phyloP scores from a whole-genome alignment of 2,888 invertebrate genomes.

The Melanophora roralis region DNA sequence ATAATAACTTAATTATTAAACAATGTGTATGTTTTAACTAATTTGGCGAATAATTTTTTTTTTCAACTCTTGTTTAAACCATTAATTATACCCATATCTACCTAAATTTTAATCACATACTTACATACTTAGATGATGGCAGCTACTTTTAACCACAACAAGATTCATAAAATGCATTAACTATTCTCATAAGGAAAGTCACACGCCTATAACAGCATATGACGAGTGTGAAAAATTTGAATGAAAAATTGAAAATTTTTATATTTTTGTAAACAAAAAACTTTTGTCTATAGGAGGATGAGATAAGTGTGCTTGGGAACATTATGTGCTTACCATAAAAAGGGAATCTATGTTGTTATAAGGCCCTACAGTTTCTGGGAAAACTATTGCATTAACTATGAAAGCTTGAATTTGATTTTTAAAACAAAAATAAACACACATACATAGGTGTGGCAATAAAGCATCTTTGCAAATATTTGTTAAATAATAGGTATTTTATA shows the following conservation, averaged over 20 bases:
- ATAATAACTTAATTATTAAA: conserved; percentile 48
- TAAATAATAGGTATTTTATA: too few species aligned
- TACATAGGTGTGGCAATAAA: too few species aligned
- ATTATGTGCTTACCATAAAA: background rate
- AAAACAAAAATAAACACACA: too few species aligned
- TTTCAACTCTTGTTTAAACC: conserved; percentile 19
- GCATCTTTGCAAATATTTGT: too few species aligned
- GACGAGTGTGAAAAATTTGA: conserved; percentile 1
- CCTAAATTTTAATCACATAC: conserved; percentile 38
- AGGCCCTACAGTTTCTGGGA: background rate
- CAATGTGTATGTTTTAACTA: conserved; percentile 54
- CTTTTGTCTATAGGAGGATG: background rate
- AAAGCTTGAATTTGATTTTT: too few species aligned
- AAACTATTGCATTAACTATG: background rate
- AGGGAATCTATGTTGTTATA: conserved; percentile 3
- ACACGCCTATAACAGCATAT: conserved; percentile 41
- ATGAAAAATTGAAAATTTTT: background rate
- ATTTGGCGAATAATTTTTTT: conserved; percentile 10
- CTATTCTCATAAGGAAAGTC: conserved; percentile 55
- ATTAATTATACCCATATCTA: conserved; percentile 9
- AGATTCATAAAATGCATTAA: conserved; percentile 28
- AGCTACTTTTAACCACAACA: background rate
- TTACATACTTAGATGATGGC: conserved; percentile 17
- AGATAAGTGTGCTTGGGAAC: background rate
- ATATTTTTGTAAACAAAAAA: background rate